Evolutionary conservation across 2,888 invertebrate genomes (phyloP), one percentile per base, ranked within the genome.

Genomic region (Tenthredo distinguenda): DNA sequence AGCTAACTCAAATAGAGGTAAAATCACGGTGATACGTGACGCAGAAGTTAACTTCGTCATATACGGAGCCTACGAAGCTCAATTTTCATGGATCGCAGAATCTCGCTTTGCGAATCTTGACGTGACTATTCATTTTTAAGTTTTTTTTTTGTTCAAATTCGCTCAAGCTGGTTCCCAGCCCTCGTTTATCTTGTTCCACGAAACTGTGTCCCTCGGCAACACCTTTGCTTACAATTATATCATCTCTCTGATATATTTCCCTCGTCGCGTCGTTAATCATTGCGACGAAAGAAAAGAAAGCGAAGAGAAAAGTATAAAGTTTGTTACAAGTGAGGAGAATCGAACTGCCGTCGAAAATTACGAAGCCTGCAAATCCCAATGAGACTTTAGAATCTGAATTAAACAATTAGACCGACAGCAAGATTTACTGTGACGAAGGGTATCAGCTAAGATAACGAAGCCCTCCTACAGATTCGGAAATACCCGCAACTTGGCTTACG

Each of bases 371-470:
- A 34, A 18, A 68, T 68, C 18, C 68, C 68, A 26, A 15, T 4
- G 18, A 18, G 12, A 34, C 31, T 68, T 68, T 0, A 18, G 3
- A 15, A 34, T 34, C 68, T 34, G 34, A 68, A 68, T 68, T 34
- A 34, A 68, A 68, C 68, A 68, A 68, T 65, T 68, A 68, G 34
- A 34, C 68, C 34, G 18, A 68, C 15, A 68, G 34, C 31, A 34
- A 68, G 68, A 68, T 34, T 34, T 7, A 34, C 68, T 62, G 68
- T 34, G 68, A 34, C 31, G 31, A 68, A 68, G 68, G 34, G 68
- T 18, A 74, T 72, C 71, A 43, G n/a, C 43, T 21, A 74, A 74
- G 74, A 74, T 47, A 74, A 74, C 47, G 12, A 3, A 74, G 47
- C 15, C 43, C 15, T 26, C n/a, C 0, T 1, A 40, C 9, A 9